A percentile compares a stretch with the other conserved stretches of the same genome.
Conservation (phyloP, 2,797 vertebrate species). For the Dipus sagitta region DNA sequence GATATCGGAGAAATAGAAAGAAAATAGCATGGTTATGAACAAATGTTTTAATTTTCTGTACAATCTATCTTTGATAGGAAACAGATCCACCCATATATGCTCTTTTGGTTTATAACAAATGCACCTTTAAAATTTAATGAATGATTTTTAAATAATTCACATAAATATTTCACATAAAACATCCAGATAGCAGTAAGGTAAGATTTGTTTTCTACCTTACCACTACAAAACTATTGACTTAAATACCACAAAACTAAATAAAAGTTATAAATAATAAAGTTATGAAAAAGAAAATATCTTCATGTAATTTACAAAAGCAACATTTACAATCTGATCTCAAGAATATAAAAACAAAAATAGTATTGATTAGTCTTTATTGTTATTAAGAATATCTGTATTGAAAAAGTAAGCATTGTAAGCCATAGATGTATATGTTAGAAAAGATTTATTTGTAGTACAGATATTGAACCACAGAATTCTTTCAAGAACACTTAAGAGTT, state of each 20-base stretch:
- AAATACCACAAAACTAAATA: neutral
- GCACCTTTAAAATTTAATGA: neutral
- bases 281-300: neutral
- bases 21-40: neutral
- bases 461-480: neutral
- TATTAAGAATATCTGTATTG: neutral
- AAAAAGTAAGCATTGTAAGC: neutral
- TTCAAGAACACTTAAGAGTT: neutral
- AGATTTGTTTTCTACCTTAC: neutral
- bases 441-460: neutral
- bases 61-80: neutral
- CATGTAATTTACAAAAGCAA: neutral
- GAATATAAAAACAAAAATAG: neutral
- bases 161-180: neutral
- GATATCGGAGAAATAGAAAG: too few relatives aligned
- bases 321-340: neutral
- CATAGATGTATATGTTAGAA: neutral
- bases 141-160: neutral
- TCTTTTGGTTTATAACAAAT: neutral
- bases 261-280: neutral
- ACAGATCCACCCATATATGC: neutral
- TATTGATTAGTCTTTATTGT: too few relatives aligned
- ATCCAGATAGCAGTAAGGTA: neutral
- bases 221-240: neutral
- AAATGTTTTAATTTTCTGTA: neutral